A percentile compares a stretch with the other conserved stretches of the same genome.
These are phyloP conservation scores for Xylota segnis DNA, from an alignment of 2,888 invertebrate genomes.

Conservation along the genomic window DNA sequence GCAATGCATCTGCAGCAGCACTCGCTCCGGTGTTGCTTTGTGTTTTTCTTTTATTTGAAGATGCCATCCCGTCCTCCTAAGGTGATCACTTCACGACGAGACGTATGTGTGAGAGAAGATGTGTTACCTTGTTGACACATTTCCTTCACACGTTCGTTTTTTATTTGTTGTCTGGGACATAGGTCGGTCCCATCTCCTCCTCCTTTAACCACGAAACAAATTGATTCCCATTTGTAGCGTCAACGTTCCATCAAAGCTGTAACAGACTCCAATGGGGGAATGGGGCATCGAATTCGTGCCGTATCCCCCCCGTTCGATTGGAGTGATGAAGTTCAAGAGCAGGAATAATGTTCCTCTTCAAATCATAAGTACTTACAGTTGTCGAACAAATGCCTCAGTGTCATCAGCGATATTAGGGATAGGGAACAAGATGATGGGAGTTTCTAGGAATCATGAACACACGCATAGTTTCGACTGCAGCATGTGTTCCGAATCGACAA, in stretches of 20 bases:
- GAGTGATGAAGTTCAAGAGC: constrained; percentile 21
- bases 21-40: background rate
- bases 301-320: background rate
- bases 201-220: constrained; percentile 40
- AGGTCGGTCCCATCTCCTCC: background rate
- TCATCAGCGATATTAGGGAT: constrained; percentile 32
- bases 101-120: constrained; percentile 1
- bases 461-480: constrained; percentile 27
- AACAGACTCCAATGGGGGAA: constrained; percentile 8
- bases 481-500: constrained; percentile 46
- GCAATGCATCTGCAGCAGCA: constrained; percentile 13
- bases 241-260: constrained; percentile 43
- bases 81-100: constrained; percentile 4
- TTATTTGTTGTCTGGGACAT: constrained; percentile 2
- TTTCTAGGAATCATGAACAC: constrained; percentile 51
- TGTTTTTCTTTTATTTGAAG: background rate
- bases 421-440: constrained; percentile 29
- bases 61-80: background rate
- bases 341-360: constrained; percentile 38
- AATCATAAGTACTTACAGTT: constrained; percentile 42
- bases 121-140: constrained; percentile 57
- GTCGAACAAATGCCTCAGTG: constrained; percentile 45
- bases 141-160: constrained; percentile 39
- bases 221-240: constrained; percentile 53
- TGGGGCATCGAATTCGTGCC: constrained; percentile 8